Conservation (phyloP, 2,797 vertebrate species). For the Macrochelys suwanniensis region DNA sequence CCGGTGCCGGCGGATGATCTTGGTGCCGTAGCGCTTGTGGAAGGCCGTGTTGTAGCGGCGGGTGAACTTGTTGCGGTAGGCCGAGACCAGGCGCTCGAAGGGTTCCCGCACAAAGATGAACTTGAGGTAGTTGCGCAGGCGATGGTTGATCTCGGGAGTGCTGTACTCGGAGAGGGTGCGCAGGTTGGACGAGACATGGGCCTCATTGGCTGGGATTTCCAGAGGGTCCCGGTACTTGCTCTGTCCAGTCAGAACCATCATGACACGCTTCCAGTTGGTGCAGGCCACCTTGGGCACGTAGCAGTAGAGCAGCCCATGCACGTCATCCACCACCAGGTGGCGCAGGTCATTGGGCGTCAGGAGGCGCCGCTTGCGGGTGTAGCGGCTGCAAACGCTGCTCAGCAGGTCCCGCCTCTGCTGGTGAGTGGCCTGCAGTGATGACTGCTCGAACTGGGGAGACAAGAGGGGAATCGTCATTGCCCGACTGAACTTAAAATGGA, state of each 20-base stretch:
- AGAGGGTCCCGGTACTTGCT: conserved; percentile 88
- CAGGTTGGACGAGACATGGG: conserved; percentile 90
- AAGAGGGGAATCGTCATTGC: neutral
- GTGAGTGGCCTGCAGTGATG: conserved; percentile 84
- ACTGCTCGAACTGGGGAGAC: conserved; percentile 75
- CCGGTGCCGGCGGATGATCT: conserved; percentile 91
- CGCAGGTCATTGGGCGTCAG: conserved; percentile 90
- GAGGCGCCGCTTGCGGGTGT: conserved; percentile 88
- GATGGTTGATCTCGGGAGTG: conserved; percentile 89
- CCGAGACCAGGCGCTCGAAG: conserved; percentile 94
- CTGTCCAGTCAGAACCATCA: conserved; percentile 92
- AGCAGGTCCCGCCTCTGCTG: conserved; percentile 87
- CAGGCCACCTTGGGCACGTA: conserved; percentile 98
- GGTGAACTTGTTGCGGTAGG: conserved; percentile 95
- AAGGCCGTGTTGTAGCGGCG: conserved; percentile 94
- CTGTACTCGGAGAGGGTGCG: conserved; percentile 91
- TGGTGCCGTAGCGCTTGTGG: conserved; percentile 93
- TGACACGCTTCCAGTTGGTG: conserved; percentile 97
- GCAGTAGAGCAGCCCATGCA: conserved; percentile 94
- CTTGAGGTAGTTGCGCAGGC: conserved; percentile 94
- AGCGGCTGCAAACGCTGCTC: conserved; percentile 85
- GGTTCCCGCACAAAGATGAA: conserved; percentile 96
- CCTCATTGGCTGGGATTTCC: conserved; percentile 92
- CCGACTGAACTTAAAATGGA: neutral
- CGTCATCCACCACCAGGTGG: conserved; percentile 95